Conservation (phyloP, 35 echinoderm and acorn worm species). For the Lytechinus variegatus region DNA sequence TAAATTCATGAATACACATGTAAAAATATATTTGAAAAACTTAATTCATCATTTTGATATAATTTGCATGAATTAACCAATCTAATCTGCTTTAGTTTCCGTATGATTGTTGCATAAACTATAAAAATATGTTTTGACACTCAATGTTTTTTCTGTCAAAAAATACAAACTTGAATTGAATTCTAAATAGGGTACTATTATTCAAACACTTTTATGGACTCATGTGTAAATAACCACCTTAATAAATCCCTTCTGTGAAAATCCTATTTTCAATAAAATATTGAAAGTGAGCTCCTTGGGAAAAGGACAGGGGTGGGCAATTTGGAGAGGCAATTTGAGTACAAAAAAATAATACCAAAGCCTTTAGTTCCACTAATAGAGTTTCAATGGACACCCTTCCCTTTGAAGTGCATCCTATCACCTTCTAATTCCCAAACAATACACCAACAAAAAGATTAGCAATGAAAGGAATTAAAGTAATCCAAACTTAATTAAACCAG, state of each 20-base stretch:
- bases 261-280: neutral
- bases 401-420: neutral
- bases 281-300: neutral
- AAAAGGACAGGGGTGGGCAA: neutral
- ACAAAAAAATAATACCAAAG: neutral
- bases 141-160: too few relatives aligned
- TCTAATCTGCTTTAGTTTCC: too few relatives aligned
- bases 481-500: neutral
- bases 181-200: too few relatives aligned
- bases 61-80: too few relatives aligned
- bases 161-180: too few relatives aligned
- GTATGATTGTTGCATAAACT: too few relatives aligned
- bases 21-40: too few relatives aligned
- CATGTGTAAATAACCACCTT: neutral
- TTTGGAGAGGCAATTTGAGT: neutral
- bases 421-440: neutral
- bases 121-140: too few relatives aligned
- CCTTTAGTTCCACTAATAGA: constrained; percentile 20
- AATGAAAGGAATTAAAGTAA: neutral
- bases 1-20: too few relatives aligned
- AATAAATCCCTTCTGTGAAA: neutral
- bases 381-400: neutral
- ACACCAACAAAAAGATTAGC: neutral
- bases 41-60: too few relatives aligned
- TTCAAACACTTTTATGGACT: neutral